A percentile compares a stretch with the other conserved stretches of the same genome.
phyloP scores from a whole-genome alignment of 2,113 vertebrate genomes.

The Sander lucioperca region DNA sequence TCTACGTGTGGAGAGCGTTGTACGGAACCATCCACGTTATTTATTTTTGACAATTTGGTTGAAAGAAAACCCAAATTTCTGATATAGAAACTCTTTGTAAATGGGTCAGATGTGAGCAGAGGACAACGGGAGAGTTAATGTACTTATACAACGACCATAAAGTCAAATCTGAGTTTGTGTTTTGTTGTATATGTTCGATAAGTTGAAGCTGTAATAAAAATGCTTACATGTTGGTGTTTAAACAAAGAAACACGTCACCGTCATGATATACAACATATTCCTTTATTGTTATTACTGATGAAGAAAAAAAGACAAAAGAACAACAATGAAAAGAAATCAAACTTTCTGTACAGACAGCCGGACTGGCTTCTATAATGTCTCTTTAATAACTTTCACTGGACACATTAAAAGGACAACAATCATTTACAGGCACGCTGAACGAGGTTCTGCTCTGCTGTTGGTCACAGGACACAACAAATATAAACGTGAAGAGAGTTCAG shows the following conservation, averaged over 20 bases:
- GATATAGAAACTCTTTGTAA: too few species aligned
- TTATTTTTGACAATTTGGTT: too few species aligned
- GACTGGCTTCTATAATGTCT: slow-evolving; percentile 62
- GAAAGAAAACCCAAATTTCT: too few species aligned
- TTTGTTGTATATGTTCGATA: too few species aligned
- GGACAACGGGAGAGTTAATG: too few species aligned
- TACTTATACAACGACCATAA: too few species aligned
- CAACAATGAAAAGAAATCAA: slow-evolving; percentile 67
- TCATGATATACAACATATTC: slow-evolving; percentile 62
- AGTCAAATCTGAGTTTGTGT: too few species aligned
- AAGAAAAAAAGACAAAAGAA: background rate
- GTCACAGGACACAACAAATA: slow-evolving; percentile 11
- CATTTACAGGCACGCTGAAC: slow-evolving; percentile 53
- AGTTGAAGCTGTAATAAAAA: too few species aligned
- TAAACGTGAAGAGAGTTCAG: background rate
- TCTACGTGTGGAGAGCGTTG: too few species aligned
- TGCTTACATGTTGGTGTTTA: too few species aligned
- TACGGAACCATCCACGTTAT: too few species aligned
- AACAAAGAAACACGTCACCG: background rate
- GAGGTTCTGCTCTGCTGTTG: slow-evolving; percentile 4
- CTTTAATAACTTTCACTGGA: slow-evolving; percentile 61
- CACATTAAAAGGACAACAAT: slow-evolving; percentile 60
- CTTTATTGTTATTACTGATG: slow-evolving; percentile 68
- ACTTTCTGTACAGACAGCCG: slow-evolving; percentile 59
- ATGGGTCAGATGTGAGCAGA: too few species aligned